Evolutionary conservation across 2,797 vertebrate species (phyloP), one percentile per base, ranked within the genome.

Genomic region (Diglossa cyanea): DNA sequence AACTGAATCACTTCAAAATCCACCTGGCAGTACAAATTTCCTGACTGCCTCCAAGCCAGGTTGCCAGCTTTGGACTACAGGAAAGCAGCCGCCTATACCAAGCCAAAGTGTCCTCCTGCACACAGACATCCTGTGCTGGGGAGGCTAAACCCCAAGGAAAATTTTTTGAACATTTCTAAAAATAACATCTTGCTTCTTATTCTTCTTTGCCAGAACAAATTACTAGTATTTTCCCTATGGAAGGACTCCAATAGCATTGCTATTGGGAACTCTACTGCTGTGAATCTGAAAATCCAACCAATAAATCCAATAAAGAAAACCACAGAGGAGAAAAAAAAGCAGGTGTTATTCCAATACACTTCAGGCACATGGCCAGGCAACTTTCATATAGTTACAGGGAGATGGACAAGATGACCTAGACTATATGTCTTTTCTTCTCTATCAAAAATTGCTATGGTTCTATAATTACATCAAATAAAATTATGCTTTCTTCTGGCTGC

Each of bases 401-500:
- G 77, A 86, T 57, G 54, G 70, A 90, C 83, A 92, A 86, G 80
- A 93, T 90, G 66, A 90, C 86, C 86, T 90, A 55, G 26, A 70
- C 42, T 84, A 15, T 70, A 54, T 42, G 15, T 74, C 66, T 87
- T 93, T 76, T 74, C 51, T 88, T 94, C 76, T 70, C 33, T 92
- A 53, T 60, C 61, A 87, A 62, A 77, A 89, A 85, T 70, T 73
- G 18, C 63, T 86, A 73, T 57, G 55, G 66, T 73, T 90, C 83
- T 86, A 40, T 82, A 94, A 92, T 86, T 86, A 78, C 44, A 76
- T 97, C 50, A 73, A 86, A 63, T 9, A 77, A 90, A 83, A 67
- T 85, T 71, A 26, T 47, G n/a, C 37, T 84, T 78, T 90, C 70
- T 83, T 90, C 74, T 57, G 80, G 30, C 55, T 75, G 63, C 44